Conservation (phyloP, 1,140 invertebrate genomes). For the Ceratosolen fusciceps region DNA sequence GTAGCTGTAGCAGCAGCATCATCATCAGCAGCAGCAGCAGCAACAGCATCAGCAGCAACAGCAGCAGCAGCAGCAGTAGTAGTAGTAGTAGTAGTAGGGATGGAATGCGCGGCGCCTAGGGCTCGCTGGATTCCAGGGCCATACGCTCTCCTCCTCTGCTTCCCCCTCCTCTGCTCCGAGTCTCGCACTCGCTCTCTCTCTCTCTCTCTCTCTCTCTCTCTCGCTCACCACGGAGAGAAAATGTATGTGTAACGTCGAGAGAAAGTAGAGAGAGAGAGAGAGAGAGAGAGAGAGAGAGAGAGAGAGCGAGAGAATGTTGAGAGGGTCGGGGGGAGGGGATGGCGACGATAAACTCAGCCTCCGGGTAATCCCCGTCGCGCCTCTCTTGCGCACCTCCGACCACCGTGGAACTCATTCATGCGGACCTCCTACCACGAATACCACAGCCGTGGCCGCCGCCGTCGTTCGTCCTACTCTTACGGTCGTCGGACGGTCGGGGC, state of each 20-base stretch:
- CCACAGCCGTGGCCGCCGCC: constrained; percentile 15
- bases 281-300: constrained; percentile 7
- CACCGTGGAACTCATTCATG: constrained; percentile 72
- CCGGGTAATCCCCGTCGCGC: constrained; percentile 69
- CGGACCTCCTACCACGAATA: constrained; percentile 68
- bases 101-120: constrained; percentile 76
- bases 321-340: neutral
- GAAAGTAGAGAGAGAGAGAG: constrained; percentile 13
- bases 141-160: constrained; percentile 64
- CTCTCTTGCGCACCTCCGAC: constrained; percentile 52
- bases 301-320: constrained; percentile 5
- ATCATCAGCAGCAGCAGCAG: too few relatives aligned
- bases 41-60: too few relatives aligned
- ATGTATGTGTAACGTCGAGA: too few relatives aligned
- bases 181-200: too few relatives aligned
- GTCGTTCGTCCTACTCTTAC: neutral
- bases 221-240: too few relatives aligned
- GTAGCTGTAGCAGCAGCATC: too few relatives aligned
- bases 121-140: constrained; percentile 74
- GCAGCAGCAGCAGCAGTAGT: too few relatives aligned
- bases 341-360: constrained; percentile 69
- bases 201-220: too few relatives aligned
- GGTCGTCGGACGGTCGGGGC: neutral
- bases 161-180: too few relatives aligned
- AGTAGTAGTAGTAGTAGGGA: constrained; percentile 61